Evolutionary conservation across 2,888 invertebrate species (phyloP).

Genomic region (Mesorhabditis spiculigera): DNA sequence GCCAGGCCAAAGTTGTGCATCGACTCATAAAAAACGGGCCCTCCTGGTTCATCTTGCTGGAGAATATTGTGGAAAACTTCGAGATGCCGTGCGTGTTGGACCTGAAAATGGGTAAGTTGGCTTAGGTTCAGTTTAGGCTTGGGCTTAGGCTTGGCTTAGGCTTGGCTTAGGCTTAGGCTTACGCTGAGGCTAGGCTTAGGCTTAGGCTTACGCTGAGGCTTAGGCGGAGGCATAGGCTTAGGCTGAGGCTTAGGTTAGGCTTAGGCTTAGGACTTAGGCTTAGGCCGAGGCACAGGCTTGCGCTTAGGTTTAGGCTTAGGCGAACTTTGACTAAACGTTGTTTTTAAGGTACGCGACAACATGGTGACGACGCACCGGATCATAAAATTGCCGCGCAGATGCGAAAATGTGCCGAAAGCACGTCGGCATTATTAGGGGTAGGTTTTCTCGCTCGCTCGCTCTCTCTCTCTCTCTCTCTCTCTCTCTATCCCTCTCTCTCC

Average conservation of each 20-base stretch:
- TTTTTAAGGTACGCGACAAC: constrained; percentile 77
- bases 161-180: too few relatives aligned
- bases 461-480: background rate
- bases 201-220: too few relatives aligned
- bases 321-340: too few relatives aligned
- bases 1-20: constrained; percentile 44
- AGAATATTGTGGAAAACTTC: constrained; percentile 66
- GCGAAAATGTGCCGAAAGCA: constrained; percentile 17
- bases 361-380: constrained; percentile 86
- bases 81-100: constrained; percentile 76
- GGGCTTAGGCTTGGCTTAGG: too few relatives aligned
- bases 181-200: too few relatives aligned
- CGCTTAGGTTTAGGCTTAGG: too few relatives aligned
- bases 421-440: constrained; percentile 13
- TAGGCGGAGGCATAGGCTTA: too few relatives aligned
- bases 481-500: background rate
- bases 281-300: too few relatives aligned
- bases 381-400: constrained; percentile 75
- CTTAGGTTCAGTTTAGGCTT: too few relatives aligned
- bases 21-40: constrained; percentile 42
- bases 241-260: too few relatives aligned
- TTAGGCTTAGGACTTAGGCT: too few relatives aligned
- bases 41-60: constrained; percentile 64
- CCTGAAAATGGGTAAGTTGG: constrained; percentile 70
- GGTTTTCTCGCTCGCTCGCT: background rate